Conservation (phyloP, 2,888 invertebrate species). For the Teleogryllus oceanicus region DNA sequence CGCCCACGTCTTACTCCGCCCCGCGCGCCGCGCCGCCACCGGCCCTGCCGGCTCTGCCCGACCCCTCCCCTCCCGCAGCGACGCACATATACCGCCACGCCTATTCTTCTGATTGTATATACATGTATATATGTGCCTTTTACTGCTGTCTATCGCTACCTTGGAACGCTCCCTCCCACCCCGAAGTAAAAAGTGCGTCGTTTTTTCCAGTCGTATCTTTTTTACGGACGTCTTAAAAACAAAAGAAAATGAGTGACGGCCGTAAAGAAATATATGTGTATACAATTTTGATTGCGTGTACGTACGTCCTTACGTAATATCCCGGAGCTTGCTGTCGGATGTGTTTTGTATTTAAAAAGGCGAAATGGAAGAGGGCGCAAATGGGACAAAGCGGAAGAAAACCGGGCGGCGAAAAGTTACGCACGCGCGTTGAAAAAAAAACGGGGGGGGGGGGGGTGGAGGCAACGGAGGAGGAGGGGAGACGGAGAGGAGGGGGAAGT, state of each 20-base stretch:
- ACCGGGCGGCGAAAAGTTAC: not conserved
- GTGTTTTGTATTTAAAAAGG: constrained; percentile 11
- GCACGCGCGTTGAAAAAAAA: constrained; percentile 8
- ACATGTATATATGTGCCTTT: constrained; percentile 10
- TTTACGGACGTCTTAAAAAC: not conserved
- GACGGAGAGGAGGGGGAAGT: not conserved
- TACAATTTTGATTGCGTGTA: constrained; percentile 18
- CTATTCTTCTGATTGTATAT: constrained; percentile 18
- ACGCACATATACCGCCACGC: not conserved
- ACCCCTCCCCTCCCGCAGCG: too few species aligned
- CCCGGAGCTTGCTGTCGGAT: not conserved
- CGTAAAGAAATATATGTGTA: not conserved
- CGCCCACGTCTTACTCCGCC: not conserved
- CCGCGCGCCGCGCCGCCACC: not conserved
- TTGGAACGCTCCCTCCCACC: not conserved
- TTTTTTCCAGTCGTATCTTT: constrained; percentile 18
- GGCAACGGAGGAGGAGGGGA: not conserved
- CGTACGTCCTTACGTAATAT: not conserved
- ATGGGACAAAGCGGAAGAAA: not conserved
- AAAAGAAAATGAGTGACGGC: constrained; percentile 18
- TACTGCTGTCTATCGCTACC: constrained; percentile 18
- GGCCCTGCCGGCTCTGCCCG: not conserved
- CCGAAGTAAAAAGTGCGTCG: not conserved
- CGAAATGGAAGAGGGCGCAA: not conserved
- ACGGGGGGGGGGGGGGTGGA: not conserved